Conservation (phyloP, 2,113 vertebrate species). For the Vidua macroura region DNA sequence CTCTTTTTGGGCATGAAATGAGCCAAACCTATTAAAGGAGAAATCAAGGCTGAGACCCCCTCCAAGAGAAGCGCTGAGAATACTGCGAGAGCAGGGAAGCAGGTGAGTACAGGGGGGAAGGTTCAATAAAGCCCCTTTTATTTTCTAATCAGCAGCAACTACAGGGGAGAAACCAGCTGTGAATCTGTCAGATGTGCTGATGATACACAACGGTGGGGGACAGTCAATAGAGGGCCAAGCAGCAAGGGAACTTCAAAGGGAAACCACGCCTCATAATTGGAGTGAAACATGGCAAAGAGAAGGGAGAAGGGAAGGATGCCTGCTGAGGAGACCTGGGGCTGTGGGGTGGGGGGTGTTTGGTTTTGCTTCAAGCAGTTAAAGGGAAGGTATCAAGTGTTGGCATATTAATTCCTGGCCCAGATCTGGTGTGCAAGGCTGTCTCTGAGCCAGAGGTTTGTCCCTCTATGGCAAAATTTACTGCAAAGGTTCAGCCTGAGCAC, state of each 20-base stretch:
- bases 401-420: slow-evolving; percentile 1
- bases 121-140: neutral
- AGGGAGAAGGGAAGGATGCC: neutral
- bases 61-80: neutral
- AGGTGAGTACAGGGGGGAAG: neutral
- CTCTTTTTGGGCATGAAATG: neutral
- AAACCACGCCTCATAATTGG: neutral
- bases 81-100: neutral
- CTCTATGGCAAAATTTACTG: neutral
- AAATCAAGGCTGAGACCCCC: neutral
- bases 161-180: neutral
- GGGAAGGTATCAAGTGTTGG: neutral
- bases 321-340: neutral
- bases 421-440: neutral
- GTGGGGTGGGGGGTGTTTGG: neutral
- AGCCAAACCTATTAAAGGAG: neutral
- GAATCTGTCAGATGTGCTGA: neutral
- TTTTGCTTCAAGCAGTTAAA: neutral
- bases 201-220: neutral
- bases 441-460: neutral
- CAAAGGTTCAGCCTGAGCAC: slow-evolving; percentile 21
- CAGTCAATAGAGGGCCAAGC: neutral
- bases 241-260: slow-evolving; percentile 21
- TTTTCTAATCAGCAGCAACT: neutral
- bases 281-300: neutral